Base-by-base conservation (phyloP, 1,140 invertebrate genomes). In the Pseudomyrmex dendroicus region DNA sequence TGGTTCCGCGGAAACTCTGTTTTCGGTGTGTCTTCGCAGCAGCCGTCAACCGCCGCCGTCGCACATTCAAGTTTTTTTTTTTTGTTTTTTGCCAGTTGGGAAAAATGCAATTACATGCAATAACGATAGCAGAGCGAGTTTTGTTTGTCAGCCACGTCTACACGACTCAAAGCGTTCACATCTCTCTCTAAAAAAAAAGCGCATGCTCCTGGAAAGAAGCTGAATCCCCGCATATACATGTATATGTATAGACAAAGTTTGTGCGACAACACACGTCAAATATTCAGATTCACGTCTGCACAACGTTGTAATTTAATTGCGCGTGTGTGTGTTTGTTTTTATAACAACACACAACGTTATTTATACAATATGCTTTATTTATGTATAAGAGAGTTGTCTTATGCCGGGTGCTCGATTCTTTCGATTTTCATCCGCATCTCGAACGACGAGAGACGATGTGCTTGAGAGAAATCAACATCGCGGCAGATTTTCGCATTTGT, bases 71-170 rank as follows among this genome's bases (percentile, higher is more conserved):
- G 25, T 25, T 25, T 25, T 25, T 22, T 22, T 22, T 22, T 22
- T 22, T 22, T 54, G n/a, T n/a, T 70, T 83, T 48, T 66, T 64
- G 59, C n/a, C 59, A 76, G 54, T 72, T 35, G 48, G 63, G 68
- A 77, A 84, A 87, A 84, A 87, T 76, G 66, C 57, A 73, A 86
- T 86, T 77, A 74, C 86, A 88, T 88, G 86, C 86, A 87, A 84
- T 70, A 83, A 84, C 73, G 70, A 68, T 84, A 82, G 86, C 70
- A 67, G 35, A 35, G 78, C 64, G 84, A 82, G 57, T 35, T 87
- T 87, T 35, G 35, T 35, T 35, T 35, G 35, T 35, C 86, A 88
- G 86, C 74, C 86, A 87, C 48, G 70, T 73, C 85, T 88, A 88
- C 85, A 56, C 35, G 70, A 17, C 8, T 4, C 61, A 87, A 84